Base-by-base conservation (phyloP, 2,888 invertebrate genomes). In the Steromphala cineraria region DNA sequence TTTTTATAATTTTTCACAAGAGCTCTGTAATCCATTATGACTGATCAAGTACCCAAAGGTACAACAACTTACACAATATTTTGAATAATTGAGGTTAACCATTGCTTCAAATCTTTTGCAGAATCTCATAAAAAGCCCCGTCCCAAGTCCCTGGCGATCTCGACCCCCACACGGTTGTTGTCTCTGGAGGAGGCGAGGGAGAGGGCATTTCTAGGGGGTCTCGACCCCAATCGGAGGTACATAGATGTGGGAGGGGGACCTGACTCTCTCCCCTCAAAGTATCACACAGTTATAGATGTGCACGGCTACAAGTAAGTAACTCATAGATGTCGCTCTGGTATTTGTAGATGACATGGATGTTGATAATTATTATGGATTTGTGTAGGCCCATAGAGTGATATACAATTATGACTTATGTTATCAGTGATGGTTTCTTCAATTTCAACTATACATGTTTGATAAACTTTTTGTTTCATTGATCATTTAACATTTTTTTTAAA, bases 281-380 rank as follows among this genome's bases (percentile, higher is more conserved):
- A 98, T 92, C 99, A 99, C 93, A 99, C 99, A 0, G 96, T 99
- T 4, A 95, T 99, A 86, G 98, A 98, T 81, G 94, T 98, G 67
- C 98, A 98, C 0, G 90, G 90, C 75, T 90, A 91, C 85, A 91
- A 87, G 91, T 91, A 84, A 83, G 81, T 28, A 15, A 7, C 21
- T 7, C 1, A n/a, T 36, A 13, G 17, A 8, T 15, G 24, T n/a
- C 2, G 8, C 19, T 28, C 8, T 46, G 31, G 0, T 13, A 10
- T n/a, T 2, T 17, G 0, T 15, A 1, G 31, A 36, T n/a, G n/a
- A 36, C 2, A 2, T 36, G 7, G 36, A 36, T 36, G n/a, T n/a
- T n/a, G n/a, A n/a, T n/a, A n/a, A n/a, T n/a, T n/a, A n/a, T n/a
- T n/a, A n/a, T n/a, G n/a, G n/a, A n/a, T n/a, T n/a, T n/a, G n/a